These are phyloP conservation scores for Pristionchus exspectatus DNA, from an alignment of 2,888 invertebrate genomes.

Conservation along the genomic window DNA sequence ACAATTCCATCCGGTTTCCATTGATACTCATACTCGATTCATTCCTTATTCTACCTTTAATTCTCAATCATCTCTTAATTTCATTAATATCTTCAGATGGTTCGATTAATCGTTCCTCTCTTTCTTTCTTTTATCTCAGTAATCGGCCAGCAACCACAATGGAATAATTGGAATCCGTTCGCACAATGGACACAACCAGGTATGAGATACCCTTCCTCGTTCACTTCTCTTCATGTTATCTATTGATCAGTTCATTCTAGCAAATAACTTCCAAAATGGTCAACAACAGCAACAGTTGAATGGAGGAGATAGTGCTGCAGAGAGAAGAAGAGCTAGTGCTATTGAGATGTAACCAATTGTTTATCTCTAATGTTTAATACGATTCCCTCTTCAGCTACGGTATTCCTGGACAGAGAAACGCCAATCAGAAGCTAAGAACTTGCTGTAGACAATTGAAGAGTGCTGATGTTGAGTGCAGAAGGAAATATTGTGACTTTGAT, in stretches of 20 bases:
- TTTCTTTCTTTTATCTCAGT: neutral
- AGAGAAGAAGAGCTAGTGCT: conserved; percentile 51
- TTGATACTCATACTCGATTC: conserved; percentile 34
- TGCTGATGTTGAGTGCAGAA: conserved; percentile 77
- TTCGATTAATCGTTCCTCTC: conserved; percentile 9
- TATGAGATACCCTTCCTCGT: neutral
- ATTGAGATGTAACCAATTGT: neutral
- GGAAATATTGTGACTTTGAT: conserved; percentile 76
- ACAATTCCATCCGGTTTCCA: conserved; percentile 13
- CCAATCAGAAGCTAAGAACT: conserved; percentile 74
- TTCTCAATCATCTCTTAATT: neutral
- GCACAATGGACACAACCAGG: conserved; percentile 55
- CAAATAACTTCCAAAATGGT: conserved; percentile 2
- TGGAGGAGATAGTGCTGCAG: conserved; percentile 4
- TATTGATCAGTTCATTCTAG: neutral
- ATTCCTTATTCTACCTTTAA: neutral
- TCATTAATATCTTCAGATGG: neutral
- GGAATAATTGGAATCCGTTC: conserved; percentile 55
- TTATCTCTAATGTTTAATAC: neutral
- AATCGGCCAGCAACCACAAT: conserved; percentile 24
- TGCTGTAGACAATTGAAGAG: conserved; percentile 75
- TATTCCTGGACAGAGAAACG: conserved; percentile 61
- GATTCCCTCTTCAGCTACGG: conserved; percentile 59
- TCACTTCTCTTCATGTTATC: neutral
- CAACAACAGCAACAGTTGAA: conserved; percentile 14